Base-by-base conservation (phyloP, 2,797 vertebrate species). In the Betta splendens region DNA sequence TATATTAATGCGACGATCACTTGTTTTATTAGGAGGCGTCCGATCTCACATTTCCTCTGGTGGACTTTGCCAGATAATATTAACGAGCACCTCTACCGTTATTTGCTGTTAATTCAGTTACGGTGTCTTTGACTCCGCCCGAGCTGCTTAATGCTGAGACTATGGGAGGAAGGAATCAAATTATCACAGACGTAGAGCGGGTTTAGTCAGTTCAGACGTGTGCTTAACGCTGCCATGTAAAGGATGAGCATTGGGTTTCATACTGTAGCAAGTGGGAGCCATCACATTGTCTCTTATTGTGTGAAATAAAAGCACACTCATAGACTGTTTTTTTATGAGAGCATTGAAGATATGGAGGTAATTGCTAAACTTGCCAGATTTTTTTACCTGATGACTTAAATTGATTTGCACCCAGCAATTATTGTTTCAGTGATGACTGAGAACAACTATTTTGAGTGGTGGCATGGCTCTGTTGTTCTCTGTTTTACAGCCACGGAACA, bases 131-230 rank as follows among this genome's bases (percentile, higher is more conserved):
- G 77, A 18, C 22, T 28, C 26, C 35, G 48, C 66, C 17, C 15
- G 22, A 42, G 46, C 12, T 20, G 16, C 38, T 9, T 26, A 49
- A 60, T 16, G 47, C 9, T 53, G 40, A 50, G 55, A 32, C 28
- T 21, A 16, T 22, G 61, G 60, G 56, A 47, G 29, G 42, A 39
- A 39, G 39, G 59, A 76, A 85, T 83, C 49, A 29, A 31, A 75
- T 84, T 75, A 86, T 35, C 42, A n/a, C 40, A 42, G 6, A n/a
- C 25, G 52, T 63, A 6, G 57, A 45, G 69, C 43, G 42, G 17
- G 20, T 42, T 72, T 25, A 31, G 44, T 53, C 18, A 51, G 58
- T 54, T 33, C 15, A 15, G 40, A 40, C 12, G 37, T 33, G 12
- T 21, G 45, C 44, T 28, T 15, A 63, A 71, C 33, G 9, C 2